Conservation (phyloP, 2,888 invertebrate genomes). For the Listrodromus nycthemerus region DNA sequence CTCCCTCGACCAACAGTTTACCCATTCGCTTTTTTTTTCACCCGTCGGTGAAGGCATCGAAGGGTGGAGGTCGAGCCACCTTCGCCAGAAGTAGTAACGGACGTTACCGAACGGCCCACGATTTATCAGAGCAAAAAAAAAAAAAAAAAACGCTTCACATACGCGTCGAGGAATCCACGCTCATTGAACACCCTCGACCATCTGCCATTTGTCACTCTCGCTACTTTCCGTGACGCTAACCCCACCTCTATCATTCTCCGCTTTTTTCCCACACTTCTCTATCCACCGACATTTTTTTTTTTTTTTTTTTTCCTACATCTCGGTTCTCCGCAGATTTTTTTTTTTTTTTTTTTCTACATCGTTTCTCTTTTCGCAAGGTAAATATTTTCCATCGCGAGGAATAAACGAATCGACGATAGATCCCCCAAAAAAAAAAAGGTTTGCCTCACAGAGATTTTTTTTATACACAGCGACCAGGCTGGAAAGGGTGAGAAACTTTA, state of each 20-base stretch:
- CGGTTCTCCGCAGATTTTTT: neutral
- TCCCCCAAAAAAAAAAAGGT: no score
- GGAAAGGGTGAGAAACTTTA: slow-evolving; percentile 27
- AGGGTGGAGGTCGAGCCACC: slow-evolving; percentile 1
- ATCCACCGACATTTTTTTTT: slow-evolving; percentile 1
- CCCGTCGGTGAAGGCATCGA: neutral
- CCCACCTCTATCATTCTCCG: slow-evolving; percentile 7
- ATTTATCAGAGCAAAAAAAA: slow-evolving; percentile 55
- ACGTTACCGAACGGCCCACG: slow-evolving; percentile 20
- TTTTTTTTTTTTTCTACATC: neutral
- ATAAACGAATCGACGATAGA: no score
- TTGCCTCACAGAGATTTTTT: no score
- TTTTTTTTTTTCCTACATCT: neutral
- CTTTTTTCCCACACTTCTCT: slow-evolving; percentile 6
- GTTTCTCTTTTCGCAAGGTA: neutral
- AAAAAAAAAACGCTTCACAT: slow-evolving; percentile 1
- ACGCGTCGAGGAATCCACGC: neutral
- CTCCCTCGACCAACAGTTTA: slow-evolving; percentile 14
- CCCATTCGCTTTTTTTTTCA: slow-evolving; percentile 3
- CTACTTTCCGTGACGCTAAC: slow-evolving; percentile 46
- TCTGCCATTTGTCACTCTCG: slow-evolving; percentile 55
- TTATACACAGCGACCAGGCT: neutral
- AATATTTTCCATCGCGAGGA: neutral
- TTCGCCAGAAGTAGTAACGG: slow-evolving; percentile 11
- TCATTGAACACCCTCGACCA: slow-evolving; percentile 14